Percentiles rank a stretch among this genome's conserved stretches.
phyloP scores from a whole-genome alignment of 2,797 vertebrate species.

The Myoxocephalus aenaeus region DNA sequence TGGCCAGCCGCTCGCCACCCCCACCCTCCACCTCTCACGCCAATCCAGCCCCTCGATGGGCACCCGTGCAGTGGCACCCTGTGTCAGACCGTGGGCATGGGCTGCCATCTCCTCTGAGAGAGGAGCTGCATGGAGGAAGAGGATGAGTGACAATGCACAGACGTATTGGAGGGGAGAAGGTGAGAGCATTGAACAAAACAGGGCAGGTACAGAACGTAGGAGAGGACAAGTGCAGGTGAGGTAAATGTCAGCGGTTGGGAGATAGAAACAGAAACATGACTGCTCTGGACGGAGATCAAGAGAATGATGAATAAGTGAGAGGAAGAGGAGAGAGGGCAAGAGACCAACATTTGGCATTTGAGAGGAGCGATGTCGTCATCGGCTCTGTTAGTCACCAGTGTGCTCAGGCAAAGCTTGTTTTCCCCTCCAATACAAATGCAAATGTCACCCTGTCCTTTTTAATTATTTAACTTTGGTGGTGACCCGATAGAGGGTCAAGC shows the following conservation, averaged over 20 bases:
- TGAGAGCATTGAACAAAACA: neutral
- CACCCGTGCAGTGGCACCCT: constrained; percentile 42
- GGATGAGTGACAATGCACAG: constrained; percentile 25
- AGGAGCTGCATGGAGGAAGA: constrained; percentile 19
- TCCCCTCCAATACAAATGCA: constrained; percentile 55
- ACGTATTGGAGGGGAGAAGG: constrained; percentile 11
- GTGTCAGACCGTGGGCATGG: constrained; percentile 49
- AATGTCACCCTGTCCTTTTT: constrained; percentile 71
- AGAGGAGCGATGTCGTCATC: constrained; percentile 49
- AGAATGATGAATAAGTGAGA: constrained; percentile 44
- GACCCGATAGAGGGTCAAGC: constrained; percentile 20
- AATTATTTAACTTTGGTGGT: constrained; percentile 45
- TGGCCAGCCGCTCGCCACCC: constrained; percentile 31
- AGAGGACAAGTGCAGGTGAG: constrained; percentile 37
- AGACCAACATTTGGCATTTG: constrained; percentile 65
- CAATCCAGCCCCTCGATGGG: constrained; percentile 36
- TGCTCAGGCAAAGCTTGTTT: constrained; percentile 45
- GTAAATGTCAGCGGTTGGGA: constrained; percentile 13
- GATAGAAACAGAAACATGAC: neutral
- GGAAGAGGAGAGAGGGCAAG: constrained; percentile 23
- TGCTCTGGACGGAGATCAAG: constrained; percentile 23
- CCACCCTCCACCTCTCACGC: constrained; percentile 8
- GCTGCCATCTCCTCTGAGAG: constrained; percentile 33
- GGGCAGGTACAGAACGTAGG: neutral
- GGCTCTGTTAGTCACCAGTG: constrained; percentile 53